Conservation (phyloP, 2,888 invertebrate genomes). For the Sipha maydis region DNA sequence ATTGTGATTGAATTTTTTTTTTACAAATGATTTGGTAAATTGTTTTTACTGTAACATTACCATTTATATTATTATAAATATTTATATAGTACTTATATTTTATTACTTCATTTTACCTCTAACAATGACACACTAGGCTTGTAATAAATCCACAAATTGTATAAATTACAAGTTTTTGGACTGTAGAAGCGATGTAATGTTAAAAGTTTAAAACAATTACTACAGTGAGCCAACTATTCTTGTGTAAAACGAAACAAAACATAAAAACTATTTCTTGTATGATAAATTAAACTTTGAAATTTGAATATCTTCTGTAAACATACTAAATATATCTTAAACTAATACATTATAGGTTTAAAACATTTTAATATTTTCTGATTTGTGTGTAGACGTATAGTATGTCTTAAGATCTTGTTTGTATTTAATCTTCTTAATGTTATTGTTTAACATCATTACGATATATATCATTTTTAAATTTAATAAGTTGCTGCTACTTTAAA, state of each 20-base stretch:
- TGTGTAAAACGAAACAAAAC: constrained; percentile 14
- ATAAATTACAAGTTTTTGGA: constrained; percentile 31
- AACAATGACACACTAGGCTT: constrained; percentile 20
- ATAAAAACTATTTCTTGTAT: neutral
- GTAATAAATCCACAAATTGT: constrained; percentile 37
- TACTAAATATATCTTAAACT: neutral
- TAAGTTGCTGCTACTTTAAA: too few species aligned
- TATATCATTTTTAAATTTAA: too few species aligned
- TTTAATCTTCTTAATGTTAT: too few species aligned
- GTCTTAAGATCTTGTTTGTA: too few species aligned
- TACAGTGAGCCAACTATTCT: constrained; percentile 7
- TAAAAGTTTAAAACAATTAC: constrained; percentile 54
- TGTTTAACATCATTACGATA: too few species aligned
- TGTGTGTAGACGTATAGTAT: neutral
- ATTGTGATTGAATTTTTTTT: too few species aligned
- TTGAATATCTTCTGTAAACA: neutral
- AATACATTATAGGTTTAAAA: neutral
- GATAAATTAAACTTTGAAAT: constrained; percentile 34
- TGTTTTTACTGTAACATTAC: too few species aligned
- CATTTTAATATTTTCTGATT: neutral
- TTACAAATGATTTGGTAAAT: too few species aligned
- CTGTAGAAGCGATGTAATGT: constrained; percentile 33
- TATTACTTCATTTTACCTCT: constrained; percentile 3
- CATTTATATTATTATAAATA: neutral
- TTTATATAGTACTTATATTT: neutral